A percentile compares a stretch with the other conserved stretches of the same genome.
phyloP scores from a whole-genome alignment of 1,140 invertebrate genomes.

The Saxidomus purpurata region DNA sequence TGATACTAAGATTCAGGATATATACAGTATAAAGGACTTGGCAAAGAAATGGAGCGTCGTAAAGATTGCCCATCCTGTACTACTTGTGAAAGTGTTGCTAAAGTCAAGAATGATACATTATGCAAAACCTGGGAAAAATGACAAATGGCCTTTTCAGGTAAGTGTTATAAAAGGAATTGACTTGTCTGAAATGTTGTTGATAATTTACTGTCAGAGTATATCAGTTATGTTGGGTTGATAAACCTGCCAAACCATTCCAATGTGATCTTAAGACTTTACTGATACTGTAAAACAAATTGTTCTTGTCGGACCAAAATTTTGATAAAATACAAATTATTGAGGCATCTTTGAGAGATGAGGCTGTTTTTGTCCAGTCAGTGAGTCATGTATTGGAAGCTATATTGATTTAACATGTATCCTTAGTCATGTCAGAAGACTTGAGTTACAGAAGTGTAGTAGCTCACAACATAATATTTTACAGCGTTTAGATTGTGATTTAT shows the following conservation, averaged over 20 bases:
- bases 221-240: not conserved
- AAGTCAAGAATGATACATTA: conserved; percentile 74
- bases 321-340: too few relatives aligned
- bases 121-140: conserved; percentile 69
- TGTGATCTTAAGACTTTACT: too few relatives aligned
- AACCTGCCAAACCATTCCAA: not conserved
- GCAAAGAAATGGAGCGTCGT: conserved; percentile 63
- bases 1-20: conserved; percentile 26
- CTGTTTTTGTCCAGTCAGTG: too few relatives aligned
- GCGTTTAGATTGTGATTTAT: too few relatives aligned
- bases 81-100: conserved; percentile 71
- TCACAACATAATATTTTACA: too few relatives aligned
- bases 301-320: too few relatives aligned
- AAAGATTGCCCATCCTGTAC: conserved; percentile 50
- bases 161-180: not conserved
- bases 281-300: too few relatives aligned
- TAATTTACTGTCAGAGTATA: not conserved
- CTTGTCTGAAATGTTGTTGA: not conserved
- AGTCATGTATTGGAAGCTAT: too few relatives aligned
- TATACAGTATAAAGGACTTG: conserved; percentile 70
- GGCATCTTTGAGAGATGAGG: too few relatives aligned
- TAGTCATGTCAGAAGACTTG: too few relatives aligned
- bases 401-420: too few relatives aligned
- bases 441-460: too few relatives aligned
- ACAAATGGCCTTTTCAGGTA: conserved; percentile 78